These are phyloP conservation scores for Delphinus delphis DNA, from an alignment of 2,113 vertebrate genomes.

Conservation along the genomic window DNA sequence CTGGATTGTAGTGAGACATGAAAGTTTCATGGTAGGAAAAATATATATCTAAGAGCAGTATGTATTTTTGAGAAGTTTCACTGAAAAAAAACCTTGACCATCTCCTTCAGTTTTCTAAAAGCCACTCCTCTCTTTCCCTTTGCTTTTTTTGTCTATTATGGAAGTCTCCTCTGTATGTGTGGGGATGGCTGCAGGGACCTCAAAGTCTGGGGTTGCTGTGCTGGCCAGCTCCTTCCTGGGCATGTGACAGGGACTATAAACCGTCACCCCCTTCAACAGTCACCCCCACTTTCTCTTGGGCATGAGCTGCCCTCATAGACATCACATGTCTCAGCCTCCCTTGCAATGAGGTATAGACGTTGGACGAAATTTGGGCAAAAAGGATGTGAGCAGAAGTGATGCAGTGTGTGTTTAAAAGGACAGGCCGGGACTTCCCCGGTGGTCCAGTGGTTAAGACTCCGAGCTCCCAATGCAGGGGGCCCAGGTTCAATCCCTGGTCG, in stretches of 20 bases:
- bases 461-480: too few species aligned
- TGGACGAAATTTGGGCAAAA: background rate
- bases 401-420: background rate
- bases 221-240: background rate
- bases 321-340: background rate
- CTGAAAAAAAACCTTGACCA: background rate
- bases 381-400: background rate
- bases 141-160: background rate
- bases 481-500: too few species aligned
- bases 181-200: background rate
- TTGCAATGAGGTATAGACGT: background rate
- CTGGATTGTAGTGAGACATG: background rate
- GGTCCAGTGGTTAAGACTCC: too few species aligned
- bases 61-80: background rate
- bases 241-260: too few species aligned
- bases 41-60: background rate
- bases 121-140: background rate
- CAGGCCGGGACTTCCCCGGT: background rate
- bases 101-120: background rate
- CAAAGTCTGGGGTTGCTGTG: background rate
- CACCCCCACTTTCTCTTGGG: background rate
- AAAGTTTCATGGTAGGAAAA: background rate
- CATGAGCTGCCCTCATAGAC: accelerated
- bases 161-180: background rate
- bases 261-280: background rate